A percentile compares a stretch with the other conserved stretches of the same genome.
phyloP scores from a whole-genome alignment of 2,888 invertebrate species.

The Camptogramma bilineatum region DNA sequence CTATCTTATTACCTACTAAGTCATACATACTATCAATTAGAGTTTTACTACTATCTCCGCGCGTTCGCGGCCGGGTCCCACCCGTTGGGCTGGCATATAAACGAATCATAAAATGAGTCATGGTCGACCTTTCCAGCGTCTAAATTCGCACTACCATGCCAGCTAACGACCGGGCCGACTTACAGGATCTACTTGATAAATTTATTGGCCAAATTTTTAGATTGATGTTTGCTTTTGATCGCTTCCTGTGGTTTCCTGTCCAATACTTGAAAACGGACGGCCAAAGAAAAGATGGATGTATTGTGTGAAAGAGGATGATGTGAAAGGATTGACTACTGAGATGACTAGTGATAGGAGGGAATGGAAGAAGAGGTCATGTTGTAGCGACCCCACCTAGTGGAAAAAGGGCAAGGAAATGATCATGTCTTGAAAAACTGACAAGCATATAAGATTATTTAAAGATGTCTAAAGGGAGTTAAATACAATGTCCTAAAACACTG shows the following conservation, averaged over 20 bases:
- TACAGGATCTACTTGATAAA: conserved; percentile 24
- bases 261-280: not conserved
- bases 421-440: no score
- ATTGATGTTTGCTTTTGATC: conserved; percentile 4
- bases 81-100: conserved; percentile 37
- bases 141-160: conserved; percentile 73
- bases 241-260: not conserved
- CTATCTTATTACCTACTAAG: conserved; percentile 19
- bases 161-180: conserved; percentile 59
- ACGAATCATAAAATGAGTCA: conserved; percentile 68
- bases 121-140: conserved; percentile 72
- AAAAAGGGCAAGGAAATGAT: no score
- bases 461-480: not conserved
- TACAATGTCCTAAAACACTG: not conserved
- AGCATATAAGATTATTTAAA: not conserved
- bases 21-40: conserved; percentile 31
- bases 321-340: no score
- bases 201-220: conserved; percentile 8
- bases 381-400: no score
- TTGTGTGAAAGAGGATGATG: no score
- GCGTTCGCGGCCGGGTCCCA: conserved; percentile 29
- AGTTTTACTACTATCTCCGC: conserved; percentile 37
- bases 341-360: no score
- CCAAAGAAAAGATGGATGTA: no score
- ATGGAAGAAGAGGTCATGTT: no score